Evolutionary conservation across 2,797 vertebrate species (phyloP), one percentile per base, ranked within the genome.

Genomic region (Chelmon rostratus): DNA sequence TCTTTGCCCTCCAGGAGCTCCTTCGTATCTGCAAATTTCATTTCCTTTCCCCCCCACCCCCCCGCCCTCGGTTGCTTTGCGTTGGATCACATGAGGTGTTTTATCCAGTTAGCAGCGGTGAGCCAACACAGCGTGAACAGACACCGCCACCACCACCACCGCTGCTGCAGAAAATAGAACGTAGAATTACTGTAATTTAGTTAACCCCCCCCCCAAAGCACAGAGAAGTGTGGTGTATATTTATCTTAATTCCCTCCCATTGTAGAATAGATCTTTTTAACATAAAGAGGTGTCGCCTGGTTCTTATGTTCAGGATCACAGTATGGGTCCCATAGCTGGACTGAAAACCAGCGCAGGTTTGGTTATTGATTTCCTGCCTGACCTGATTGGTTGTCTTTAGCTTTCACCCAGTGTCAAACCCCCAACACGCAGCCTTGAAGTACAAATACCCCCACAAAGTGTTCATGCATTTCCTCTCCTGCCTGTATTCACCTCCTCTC

Each of bases 391-490:
- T 28, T 21, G 23, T 28, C 37, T 35, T 69, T 44, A 31, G 12
- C 42, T 50, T 56, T 70, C 46, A 31, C 5, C 19, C 38, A 25
- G 16, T 47, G 6, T 38, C 72, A 40, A 40, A 59, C 35, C 37
- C 67, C 13, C 59, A n/a, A 52, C 70, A 63, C 68, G 5, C 66
- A 47, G 12, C 2, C 50, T 53, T 42, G 10, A 11, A 50, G 12
- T 4, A 1, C 62, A 47, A 21, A 46, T n/a, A 54, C 56, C 5
- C 61, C 2, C 58, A 71, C 13, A n/a, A 42, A 16, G 35, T 44
- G 78, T 56, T 75, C 68, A 73, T 79, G 61, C 53, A 62, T 70
- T 69, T 53, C 35, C 38, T 18, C 68, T 64, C 59, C 72, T 76
- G 59, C 72, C 76, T 40, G 1, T 81, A 42, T 12, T 73, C 79